Conservation (phyloP, 2,888 invertebrate species). For the Lissocephala sabroskyi region DNA sequence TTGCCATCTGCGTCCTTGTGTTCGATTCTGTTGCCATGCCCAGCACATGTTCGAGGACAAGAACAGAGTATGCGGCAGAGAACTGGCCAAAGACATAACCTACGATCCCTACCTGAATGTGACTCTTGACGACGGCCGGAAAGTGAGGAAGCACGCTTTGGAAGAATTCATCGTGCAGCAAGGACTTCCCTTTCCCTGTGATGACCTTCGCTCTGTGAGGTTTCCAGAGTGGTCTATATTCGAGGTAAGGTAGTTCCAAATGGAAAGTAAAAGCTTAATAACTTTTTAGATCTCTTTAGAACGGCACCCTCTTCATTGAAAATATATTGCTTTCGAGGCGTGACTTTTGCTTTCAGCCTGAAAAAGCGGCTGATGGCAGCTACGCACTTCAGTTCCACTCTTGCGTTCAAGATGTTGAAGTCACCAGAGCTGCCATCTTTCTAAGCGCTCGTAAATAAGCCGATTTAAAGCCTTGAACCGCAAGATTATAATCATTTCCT, state of each 20-base stretch:
- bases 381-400: too few relatives aligned
- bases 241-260: not conserved
- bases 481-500: too few relatives aligned
- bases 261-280: too few relatives aligned
- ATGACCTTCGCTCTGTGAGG: not conserved
- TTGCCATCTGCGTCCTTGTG: constrained; percentile 35
- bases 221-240: constrained; percentile 10
- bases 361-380: not conserved
- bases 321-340: not conserved
- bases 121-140: not conserved
- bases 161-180: not conserved
- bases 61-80: not conserved
- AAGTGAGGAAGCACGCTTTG: not conserved
- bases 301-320: constrained; percentile 2
- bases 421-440: too few relatives aligned
- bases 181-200: constrained; percentile 3
- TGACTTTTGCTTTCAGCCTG: not conserved
- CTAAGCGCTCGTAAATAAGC: too few relatives aligned
- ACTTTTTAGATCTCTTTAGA: too few relatives aligned
- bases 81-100: not conserved
- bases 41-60: not conserved
- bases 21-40: constrained; percentile 36
- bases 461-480: too few relatives aligned
- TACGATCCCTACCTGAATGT: not conserved
- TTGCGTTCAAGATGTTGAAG: too few relatives aligned